Evolutionary conservation across 2,797 vertebrate species (phyloP).

Genomic region (Nannoperca obscura): DNA sequence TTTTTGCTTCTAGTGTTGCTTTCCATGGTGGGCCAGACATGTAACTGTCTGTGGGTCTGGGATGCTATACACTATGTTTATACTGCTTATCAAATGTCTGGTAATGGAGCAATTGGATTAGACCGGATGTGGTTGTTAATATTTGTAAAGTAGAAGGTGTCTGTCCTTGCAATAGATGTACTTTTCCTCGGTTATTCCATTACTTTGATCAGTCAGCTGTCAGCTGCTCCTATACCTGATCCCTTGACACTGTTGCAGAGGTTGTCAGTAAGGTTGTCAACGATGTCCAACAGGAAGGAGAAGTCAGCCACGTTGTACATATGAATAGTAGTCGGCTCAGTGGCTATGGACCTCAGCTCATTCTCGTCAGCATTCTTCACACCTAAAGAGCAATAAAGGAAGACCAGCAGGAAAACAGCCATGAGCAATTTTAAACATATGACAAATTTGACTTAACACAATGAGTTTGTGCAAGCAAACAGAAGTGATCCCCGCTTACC

Average conservation of each 20-base stretch:
- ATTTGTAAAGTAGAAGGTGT: neutral
- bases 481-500: constrained; percentile 81
- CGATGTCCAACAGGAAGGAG: constrained; percentile 92
- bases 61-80: constrained; percentile 34
- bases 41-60: constrained; percentile 22
- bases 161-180: neutral
- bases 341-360: constrained; percentile 94
- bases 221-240: constrained; percentile 83
- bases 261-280: constrained; percentile 92
- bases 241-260: constrained; percentile 98
- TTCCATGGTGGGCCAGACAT: constrained; percentile 40
- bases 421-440: neutral
- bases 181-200: neutral
- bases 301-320: constrained; percentile 98
- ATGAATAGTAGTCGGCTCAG: constrained; percentile 93
- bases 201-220: neutral
- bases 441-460: neutral
- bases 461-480: neutral
- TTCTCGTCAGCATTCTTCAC: constrained; percentile 98
- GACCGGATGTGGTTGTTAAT: neutral
- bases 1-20: constrained; percentile 26
- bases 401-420: neutral
- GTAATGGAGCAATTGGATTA: constrained; percentile 7
- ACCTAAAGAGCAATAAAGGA: constrained; percentile 81
- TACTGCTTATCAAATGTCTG: constrained; percentile 26